phyloP scores from a whole-genome alignment of 2,113 vertebrate genomes.

The Ploceus nigricollis region DNA sequence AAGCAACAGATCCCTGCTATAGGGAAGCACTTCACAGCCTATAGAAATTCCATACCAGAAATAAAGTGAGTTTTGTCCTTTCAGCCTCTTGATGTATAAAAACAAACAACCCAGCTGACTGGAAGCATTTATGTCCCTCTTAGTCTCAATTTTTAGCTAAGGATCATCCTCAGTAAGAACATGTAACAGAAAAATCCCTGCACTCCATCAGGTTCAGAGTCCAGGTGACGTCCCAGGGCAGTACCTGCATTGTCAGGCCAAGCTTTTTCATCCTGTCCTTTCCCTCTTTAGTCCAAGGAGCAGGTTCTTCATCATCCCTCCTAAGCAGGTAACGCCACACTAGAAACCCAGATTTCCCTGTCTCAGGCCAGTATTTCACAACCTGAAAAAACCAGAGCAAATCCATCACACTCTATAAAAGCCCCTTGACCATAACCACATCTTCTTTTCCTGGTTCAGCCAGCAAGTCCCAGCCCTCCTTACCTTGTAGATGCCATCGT shows the following conservation, averaged over 20 bases:
- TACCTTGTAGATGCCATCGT: constrained; percentile 97
- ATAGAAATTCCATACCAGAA: neutral
- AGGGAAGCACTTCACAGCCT: neutral
- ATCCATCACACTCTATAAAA: rapidly evolving
- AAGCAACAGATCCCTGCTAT: neutral
- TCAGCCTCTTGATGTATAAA: neutral
- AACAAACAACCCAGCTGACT: neutral
- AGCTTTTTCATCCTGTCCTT: constrained; percentile 93
- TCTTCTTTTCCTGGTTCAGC: rapidly evolving
- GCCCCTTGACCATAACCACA: neutral
- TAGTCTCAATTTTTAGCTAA: rapidly evolving
- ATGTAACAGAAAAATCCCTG: rapidly evolving
- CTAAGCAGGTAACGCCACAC: constrained; percentile 94
- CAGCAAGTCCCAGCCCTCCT: rapidly evolving
- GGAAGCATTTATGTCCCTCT: neutral
- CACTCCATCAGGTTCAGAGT: neutral
- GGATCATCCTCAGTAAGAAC: rapidly evolving
- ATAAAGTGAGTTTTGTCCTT: neutral
- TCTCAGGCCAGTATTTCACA: constrained; percentile 95
- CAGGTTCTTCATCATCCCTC: constrained; percentile 89
- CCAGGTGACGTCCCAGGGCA: neutral
- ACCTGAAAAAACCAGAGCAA: constrained; percentile 68
- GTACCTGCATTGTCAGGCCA: constrained; percentile 91
- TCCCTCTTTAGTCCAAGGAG: constrained; percentile 93
- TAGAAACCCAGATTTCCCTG: constrained; percentile 93